Percentiles rank a stretch among this genome's conserved stretches.
phyloP scores from a whole-genome alignment of 2,888 invertebrate species.

The Epirrhoe alternata region DNA sequence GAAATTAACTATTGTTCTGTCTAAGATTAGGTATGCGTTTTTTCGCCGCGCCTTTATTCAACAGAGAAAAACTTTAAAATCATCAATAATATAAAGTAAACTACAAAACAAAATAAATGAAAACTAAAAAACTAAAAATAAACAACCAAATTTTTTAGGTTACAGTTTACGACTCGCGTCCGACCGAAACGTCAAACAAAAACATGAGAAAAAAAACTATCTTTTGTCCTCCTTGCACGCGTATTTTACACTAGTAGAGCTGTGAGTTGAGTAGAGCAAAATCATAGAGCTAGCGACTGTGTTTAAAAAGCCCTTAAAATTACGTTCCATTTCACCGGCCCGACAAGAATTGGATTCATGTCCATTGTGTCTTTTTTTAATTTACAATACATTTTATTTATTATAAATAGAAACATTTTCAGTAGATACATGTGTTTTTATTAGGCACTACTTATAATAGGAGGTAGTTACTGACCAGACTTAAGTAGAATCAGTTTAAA shows the following conservation, averaged over 20 bases:
- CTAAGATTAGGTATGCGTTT: not conserved
- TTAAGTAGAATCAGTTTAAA: too few relatives aligned
- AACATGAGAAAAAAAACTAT: not conserved
- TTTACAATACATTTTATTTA: too few relatives aligned
- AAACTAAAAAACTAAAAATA: slow-evolving; percentile 23
- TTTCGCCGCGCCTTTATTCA: not conserved
- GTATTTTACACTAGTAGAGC: too few relatives aligned
- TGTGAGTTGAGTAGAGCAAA: too few relatives aligned
- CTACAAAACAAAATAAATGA: not conserved
- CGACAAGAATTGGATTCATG: too few relatives aligned
- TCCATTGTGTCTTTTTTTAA: too few relatives aligned
- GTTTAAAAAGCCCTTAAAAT: too few relatives aligned
- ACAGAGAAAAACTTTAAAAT: not conserved
- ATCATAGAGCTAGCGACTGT: too few relatives aligned
- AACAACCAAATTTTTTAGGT: slow-evolving; percentile 29
- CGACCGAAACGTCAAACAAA: slow-evolving; percentile 2
- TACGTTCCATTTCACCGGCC: slow-evolving; percentile 2
- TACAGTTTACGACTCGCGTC: slow-evolving; percentile 19
- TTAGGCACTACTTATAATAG: too few relatives aligned
- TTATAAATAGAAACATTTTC: too few relatives aligned
- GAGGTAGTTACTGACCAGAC: too few relatives aligned
- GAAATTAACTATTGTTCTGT: not conserved
- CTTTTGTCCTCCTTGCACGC: not conserved
- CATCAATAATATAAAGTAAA: not conserved
- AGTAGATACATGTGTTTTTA: too few relatives aligned